These are phyloP conservation scores for Andrena dorsata DNA, from an alignment of 2,888 invertebrate species.

Conservation along the genomic window DNA sequence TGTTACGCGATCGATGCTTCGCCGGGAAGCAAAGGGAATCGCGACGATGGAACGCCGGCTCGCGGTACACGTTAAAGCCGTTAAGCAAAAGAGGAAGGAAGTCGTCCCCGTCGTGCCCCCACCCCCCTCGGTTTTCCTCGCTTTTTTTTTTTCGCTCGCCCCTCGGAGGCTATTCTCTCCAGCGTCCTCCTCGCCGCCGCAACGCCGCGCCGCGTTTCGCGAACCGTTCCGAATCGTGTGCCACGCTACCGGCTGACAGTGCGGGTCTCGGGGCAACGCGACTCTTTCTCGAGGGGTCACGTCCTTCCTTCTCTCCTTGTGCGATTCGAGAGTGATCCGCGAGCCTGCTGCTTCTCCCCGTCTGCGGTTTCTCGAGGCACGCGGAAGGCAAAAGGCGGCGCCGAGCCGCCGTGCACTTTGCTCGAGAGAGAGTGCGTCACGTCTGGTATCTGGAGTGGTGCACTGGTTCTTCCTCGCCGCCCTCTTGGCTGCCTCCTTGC, in stretches of 20 bases:
- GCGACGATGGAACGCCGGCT: conserved; percentile 23
- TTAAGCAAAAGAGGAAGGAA: conserved; percentile 49
- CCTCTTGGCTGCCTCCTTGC: conserved; percentile 20
- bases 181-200: conserved; percentile 23
- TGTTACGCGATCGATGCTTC: background rate
- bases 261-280: conserved; percentile 69
- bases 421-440: conserved; percentile 53
- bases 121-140: conserved; percentile 29
- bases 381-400: conserved; percentile 17
- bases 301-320: conserved; percentile 30
- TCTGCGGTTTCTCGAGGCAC: conserved; percentile 1
- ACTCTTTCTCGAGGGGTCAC: conserved; percentile 23
- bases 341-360: conserved; percentile 25
- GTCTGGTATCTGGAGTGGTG: conserved; percentile 48
- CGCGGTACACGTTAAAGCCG: conserved; percentile 9
- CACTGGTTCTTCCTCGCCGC: conserved; percentile 52
- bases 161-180: conserved; percentile 26
- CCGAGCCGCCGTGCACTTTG: conserved; percentile 53
- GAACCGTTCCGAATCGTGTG: conserved; percentile 60
- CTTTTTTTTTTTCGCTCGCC: conserved; percentile 39
- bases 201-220: conserved; percentile 25
- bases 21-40: background rate
- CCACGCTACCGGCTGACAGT: conserved; percentile 74
- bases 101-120: conserved; percentile 33
- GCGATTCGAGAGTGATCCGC: conserved; percentile 61